phyloP scores from a whole-genome alignment of 2,888 invertebrate species.

The Volucella inanis region DNA sequence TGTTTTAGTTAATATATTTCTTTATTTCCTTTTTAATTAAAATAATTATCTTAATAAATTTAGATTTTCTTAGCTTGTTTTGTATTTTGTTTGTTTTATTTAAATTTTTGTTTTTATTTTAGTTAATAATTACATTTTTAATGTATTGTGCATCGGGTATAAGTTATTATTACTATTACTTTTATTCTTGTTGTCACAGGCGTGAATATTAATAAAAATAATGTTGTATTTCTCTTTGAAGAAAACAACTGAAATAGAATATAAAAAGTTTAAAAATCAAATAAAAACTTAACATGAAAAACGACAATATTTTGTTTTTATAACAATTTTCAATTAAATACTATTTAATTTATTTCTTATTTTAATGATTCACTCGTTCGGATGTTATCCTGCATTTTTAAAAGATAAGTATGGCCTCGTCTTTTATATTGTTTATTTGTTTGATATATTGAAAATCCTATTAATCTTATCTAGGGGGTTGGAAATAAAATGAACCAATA shows the following conservation, averaged over 20 bases:
- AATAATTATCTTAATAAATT: conserved; percentile 71
- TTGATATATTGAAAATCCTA: conserved; percentile 24
- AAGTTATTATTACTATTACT: conserved; percentile 76
- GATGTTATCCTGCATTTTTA: conserved; percentile 46
- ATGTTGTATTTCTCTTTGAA: conserved; percentile 76
- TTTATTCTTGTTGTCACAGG: conserved; percentile 75
- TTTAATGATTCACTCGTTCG: conserved; percentile 61
- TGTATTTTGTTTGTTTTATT: conserved; percentile 76
- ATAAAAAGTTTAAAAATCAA: conserved; percentile 64
- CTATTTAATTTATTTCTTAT: conserved; percentile 53
- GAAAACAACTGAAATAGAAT: conserved; percentile 61
- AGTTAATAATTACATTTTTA: conserved; percentile 77
- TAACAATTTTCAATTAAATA: conserved; percentile 53
- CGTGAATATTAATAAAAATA: conserved; percentile 73
- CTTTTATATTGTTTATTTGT: conserved; percentile 78
- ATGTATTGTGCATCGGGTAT: conserved; percentile 75
- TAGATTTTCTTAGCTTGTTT: conserved; percentile 69
- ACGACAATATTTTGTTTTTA: conserved; percentile 45
- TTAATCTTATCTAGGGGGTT: background rate
- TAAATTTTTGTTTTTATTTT: conserved; percentile 76
- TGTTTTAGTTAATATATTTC: conserved; percentile 77
- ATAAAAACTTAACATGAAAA: conserved; percentile 67
- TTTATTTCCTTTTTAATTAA: conserved; percentile 58
- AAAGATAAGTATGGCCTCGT: conserved; percentile 75
- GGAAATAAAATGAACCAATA: conserved; percentile 20